A percentile compares a stretch with the other conserved stretches of the same genome.
phyloP scores from a whole-genome alignment of 2,797 vertebrate genomes.

The Enteromius unitaeniatus region DNA sequence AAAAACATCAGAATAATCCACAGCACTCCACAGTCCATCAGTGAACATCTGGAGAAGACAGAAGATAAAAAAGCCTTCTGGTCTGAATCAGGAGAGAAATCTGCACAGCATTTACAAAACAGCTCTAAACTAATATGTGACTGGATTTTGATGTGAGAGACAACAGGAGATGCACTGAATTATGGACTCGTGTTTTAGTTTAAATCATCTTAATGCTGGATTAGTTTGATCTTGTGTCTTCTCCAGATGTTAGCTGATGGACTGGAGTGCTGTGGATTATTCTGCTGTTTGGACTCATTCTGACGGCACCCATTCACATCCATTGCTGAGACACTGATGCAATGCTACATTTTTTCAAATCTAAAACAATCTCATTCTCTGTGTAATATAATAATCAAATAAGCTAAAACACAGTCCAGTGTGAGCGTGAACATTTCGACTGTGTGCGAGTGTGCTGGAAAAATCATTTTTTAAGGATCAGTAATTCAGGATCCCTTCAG shows the following conservation, averaged over 20 bases:
- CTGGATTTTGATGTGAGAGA: no score
- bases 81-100: not conserved
- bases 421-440: not conserved
- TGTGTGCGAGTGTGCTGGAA: slow-evolving; percentile 54
- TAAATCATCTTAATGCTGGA: not conserved
- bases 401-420: not conserved
- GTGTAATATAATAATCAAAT: not conserved
- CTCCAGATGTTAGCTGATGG: not conserved
- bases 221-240: not conserved
- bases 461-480: slow-evolving; percentile 72
- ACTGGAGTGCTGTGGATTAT: not conserved
- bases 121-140: no score
- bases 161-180: no score
- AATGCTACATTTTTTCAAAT: not conserved
- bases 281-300: not conserved
- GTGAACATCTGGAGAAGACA: not conserved
- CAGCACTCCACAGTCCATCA: not conserved
- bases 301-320: not conserved
- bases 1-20: not conserved
- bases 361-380: not conserved
- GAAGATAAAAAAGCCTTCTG: not conserved
- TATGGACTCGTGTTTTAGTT: no score
- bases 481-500: slow-evolving; percentile 66
- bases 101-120: not conserved
- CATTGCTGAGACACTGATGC: not conserved